Evolutionary conservation across 1,140 invertebrate genomes (phyloP).

Genomic region (Onthophagus taurus): DNA sequence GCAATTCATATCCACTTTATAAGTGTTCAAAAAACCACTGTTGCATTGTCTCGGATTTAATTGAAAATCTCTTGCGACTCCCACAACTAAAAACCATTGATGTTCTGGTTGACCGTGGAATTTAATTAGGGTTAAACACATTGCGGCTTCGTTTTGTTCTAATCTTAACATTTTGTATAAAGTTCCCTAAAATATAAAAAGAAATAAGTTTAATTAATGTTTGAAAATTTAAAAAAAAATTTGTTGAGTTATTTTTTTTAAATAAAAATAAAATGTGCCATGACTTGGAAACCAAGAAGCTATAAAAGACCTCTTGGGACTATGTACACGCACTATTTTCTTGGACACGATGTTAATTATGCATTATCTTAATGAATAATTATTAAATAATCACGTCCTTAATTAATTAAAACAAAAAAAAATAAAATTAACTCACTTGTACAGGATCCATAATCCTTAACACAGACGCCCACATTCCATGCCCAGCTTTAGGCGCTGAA

Average conservation of each 20-base stretch:
- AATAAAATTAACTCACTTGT: slow-evolving; percentile 32
- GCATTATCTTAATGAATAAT: background rate
- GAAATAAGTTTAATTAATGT: background rate
- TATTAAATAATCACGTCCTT: background rate
- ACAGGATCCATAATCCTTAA: slow-evolving; percentile 88
- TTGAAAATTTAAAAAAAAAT: background rate
- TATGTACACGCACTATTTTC: slow-evolving; percentile 1
- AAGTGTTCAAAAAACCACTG: slow-evolving; percentile 81
- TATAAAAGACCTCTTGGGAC: background rate
- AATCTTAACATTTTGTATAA: slow-evolving; percentile 73
- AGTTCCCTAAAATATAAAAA: slow-evolving; percentile 46
- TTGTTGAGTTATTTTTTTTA: too few species aligned
- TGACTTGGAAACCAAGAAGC: slow-evolving; percentile 1
- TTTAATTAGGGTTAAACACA: slow-evolving; percentile 62
- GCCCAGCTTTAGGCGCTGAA: slow-evolving; percentile 91
- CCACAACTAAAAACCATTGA: slow-evolving; percentile 70
- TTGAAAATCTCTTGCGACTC: slow-evolving; percentile 83
- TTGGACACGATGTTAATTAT: slow-evolving; percentile 5
- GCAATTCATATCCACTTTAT: slow-evolving; percentile 64
- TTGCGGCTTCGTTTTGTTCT: slow-evolving; percentile 94
- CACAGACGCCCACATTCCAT: slow-evolving; percentile 94
- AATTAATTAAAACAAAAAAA: background rate
- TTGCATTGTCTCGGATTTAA: slow-evolving; percentile 74
- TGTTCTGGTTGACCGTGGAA: slow-evolving; percentile 50
- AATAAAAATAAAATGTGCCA: background rate